A percentile compares a stretch with the other conserved stretches of the same genome.
Evolutionary conservation across 2,113 vertebrate genomes (phyloP).

Genomic region (Grammomys surdaster): DNA sequence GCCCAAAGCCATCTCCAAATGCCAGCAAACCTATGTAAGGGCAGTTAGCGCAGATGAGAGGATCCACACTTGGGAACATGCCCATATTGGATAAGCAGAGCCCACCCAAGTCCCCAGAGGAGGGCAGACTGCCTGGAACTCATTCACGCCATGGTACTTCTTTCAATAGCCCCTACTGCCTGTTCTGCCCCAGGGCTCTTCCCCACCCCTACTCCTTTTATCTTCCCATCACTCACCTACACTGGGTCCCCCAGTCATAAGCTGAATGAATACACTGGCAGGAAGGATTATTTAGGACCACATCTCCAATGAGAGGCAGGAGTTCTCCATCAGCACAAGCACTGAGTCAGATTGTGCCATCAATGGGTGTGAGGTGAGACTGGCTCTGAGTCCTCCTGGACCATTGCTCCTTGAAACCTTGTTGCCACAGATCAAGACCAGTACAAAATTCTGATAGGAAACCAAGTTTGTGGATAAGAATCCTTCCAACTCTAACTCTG

Average conservation of each 20-base stretch:
- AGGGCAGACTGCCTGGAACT: fast-evolving
- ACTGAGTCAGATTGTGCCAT: background rate
- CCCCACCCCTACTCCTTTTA: background rate
- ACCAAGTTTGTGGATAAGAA: background rate
- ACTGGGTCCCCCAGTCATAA: background rate
- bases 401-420: background rate
- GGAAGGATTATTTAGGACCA: background rate
- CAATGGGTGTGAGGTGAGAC: background rate
- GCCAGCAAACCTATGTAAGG: background rate
- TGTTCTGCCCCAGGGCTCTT: background rate
- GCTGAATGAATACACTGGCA: background rate
- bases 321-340: background rate
- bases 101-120: background rate
- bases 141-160: background rate
- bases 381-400: background rate
- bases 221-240: background rate
- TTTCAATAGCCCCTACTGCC: background rate
- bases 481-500: background rate
- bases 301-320: background rate
- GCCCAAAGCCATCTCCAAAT: background rate
- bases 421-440: background rate
- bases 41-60: background rate
- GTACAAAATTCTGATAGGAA: constrained; percentile 3
- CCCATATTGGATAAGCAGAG: background rate
- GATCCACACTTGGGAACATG: background rate